phyloP scores from a whole-genome alignment of 2,797 vertebrate species.

The Orientallactaga sibirica region DNA sequence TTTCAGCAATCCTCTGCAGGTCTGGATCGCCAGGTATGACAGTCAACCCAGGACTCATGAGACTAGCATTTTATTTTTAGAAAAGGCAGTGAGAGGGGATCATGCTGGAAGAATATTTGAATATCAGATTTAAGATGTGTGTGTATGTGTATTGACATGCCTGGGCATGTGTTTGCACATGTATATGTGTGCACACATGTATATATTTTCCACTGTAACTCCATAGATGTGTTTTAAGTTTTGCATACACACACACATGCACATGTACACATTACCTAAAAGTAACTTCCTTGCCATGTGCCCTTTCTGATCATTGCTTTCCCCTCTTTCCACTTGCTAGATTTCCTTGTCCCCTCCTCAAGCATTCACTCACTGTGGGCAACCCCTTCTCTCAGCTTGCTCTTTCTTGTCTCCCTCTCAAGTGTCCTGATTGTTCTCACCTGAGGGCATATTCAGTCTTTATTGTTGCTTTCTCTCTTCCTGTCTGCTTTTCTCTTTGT shows the following conservation, averaged over 20 bases:
- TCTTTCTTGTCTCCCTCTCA: not conserved
- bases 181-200: not conserved
- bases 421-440: not conserved
- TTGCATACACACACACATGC: not conserved
- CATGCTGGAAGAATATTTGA: not conserved
- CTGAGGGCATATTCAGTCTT: not conserved
- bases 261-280: not conserved
- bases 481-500: not conserved
- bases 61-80: not conserved
- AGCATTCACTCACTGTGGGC: fast-evolving
- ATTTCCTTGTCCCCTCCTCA: not conserved
- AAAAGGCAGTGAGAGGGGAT: not conserved
- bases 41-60: not conserved
- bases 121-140: not conserved
- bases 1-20: constrained; percentile 88
- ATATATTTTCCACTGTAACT: not conserved
- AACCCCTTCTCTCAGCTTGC: fast-evolving
- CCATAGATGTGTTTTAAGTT: not conserved
- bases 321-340: not conserved
- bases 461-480: not conserved
- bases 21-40: constrained; percentile 95
- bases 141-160: too few species aligned
- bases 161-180: not conserved
- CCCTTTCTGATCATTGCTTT: not conserved
- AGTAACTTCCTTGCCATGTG: not conserved